Base-by-base conservation (phyloP, 2,888 invertebrate genomes). In the Drosophila kanekoi region DNA sequence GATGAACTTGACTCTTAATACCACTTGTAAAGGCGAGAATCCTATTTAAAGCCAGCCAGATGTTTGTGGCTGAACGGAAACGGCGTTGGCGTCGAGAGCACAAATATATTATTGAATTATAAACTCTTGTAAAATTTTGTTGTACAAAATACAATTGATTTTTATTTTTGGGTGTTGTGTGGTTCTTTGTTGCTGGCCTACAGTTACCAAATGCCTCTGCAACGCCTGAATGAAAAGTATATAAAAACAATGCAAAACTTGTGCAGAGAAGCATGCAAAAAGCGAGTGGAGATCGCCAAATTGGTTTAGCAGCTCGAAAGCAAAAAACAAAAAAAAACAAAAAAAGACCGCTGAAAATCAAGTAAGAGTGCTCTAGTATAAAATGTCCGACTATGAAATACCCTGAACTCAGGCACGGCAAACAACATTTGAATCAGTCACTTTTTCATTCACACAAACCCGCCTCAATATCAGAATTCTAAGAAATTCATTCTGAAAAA, bases 241-340 rank as follows among this genome's bases (percentile, higher is more conserved):
- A 43, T 20, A 49, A 73, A 28, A 65, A 60, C 53, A 77, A 77
- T 73, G 68, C 70, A 64, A 60, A 62, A 64, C 56, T 67, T 65
- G 71, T 71, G 64, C 64, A 77, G 62, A 72, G 76, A 76, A 67
- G 58, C 76, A 76, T 75, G 71, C 71, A 56, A 63, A 57, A 65
- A 60, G 47, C 60, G 65, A 78, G 33, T 51, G 63, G 62, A 61
- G 69, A 72, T 77, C 65, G 59, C 72, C 68, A 77, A 77, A 70
- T 77, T 77, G 70, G 64, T 68, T 66, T 69, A 10, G 48, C 60
- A 35, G 51, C 23, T 38, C 33, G 13, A 52, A 56, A 43, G 45
- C 18, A 47, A 69, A 61, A 58, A 14, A 45, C 38, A 20, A 40
- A 38, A 40, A 52, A 58, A 63, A 54, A 57, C 0, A 0, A 20